These are phyloP conservation scores for Scaptomyza caliginosa DNA, from an alignment of 2,888 invertebrate species.

Conservation along the genomic window DNA sequence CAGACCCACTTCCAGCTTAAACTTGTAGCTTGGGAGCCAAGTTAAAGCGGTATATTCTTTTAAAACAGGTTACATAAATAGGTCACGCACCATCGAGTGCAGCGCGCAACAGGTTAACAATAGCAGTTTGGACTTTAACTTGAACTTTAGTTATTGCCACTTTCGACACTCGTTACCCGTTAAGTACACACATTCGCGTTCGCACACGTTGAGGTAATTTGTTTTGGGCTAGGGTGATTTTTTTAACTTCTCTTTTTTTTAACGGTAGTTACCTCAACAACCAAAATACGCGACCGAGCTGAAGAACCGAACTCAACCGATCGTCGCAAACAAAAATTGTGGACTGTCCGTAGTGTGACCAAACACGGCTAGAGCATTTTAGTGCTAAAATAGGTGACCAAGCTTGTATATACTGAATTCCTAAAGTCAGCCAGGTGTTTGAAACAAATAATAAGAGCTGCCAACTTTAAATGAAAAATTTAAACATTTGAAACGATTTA, in stretches of 20 bases:
- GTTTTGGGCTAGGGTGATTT: conserved; percentile 38
- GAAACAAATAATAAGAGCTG: background rate
- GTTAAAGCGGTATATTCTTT: conserved; percentile 64
- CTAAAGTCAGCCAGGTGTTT: conserved; percentile 14
- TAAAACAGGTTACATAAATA: conserved; percentile 82
- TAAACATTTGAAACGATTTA: background rate
- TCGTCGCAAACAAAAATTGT: conserved; percentile 55
- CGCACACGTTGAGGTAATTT: conserved; percentile 39
- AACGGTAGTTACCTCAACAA: conserved; percentile 56
- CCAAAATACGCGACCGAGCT: conserved; percentile 46
- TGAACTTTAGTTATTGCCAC: conserved; percentile 30
- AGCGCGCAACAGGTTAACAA: conserved; percentile 73
- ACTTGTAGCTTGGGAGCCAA: conserved; percentile 62
- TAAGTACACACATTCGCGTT: conserved; percentile 26
- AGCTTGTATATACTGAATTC: background rate
- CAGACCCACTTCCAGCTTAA: conserved; percentile 43
- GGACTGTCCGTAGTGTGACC: conserved; percentile 35
- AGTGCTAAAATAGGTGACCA: conserved; percentile 29
- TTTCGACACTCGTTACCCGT: conserved; percentile 17
- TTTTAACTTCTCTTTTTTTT: conserved; percentile 11
- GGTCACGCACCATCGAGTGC: conserved; percentile 79
- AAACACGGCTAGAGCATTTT: background rate
- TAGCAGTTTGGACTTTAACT: conserved; percentile 29
- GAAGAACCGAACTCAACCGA: conserved; percentile 52
- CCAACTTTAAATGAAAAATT: background rate